Conservation (phyloP, 2,797 vertebrate species). For the Hapalemur alaotrensis region DNA sequence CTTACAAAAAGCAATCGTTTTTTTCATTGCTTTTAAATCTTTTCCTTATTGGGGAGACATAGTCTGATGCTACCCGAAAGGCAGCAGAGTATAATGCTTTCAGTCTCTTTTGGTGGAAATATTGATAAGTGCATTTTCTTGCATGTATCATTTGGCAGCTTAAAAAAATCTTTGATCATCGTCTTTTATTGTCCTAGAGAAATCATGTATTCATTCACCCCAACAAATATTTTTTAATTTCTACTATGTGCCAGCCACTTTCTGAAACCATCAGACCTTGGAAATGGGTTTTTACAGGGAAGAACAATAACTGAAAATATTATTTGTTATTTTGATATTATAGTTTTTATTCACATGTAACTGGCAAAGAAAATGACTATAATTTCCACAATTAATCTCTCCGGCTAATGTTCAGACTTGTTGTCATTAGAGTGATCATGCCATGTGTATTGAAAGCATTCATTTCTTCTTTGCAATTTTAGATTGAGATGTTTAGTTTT, state of each 20-base stretch:
- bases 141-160: background rate
- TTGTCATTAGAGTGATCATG: background rate
- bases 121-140: background rate
- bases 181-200: background rate
- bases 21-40: conserved; percentile 22
- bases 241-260: background rate
- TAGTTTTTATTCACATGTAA: background rate
- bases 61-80: background rate
- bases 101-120: background rate
- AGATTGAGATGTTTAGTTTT: background rate
- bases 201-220: background rate
- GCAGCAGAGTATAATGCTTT: background rate
- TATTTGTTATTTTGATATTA: background rate
- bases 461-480: background rate
- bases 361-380: background rate
- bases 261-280: background rate
- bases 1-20: background rate
- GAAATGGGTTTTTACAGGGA: background rate
- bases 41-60: background rate
- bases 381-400: background rate
- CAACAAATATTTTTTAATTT: background rate
- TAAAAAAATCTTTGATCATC: background rate
- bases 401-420: background rate
- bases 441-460: background rate
- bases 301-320: background rate